Base-by-base conservation (phyloP, 2,113 vertebrate genomes). In the Genyomyrus donnyi region DNA sequence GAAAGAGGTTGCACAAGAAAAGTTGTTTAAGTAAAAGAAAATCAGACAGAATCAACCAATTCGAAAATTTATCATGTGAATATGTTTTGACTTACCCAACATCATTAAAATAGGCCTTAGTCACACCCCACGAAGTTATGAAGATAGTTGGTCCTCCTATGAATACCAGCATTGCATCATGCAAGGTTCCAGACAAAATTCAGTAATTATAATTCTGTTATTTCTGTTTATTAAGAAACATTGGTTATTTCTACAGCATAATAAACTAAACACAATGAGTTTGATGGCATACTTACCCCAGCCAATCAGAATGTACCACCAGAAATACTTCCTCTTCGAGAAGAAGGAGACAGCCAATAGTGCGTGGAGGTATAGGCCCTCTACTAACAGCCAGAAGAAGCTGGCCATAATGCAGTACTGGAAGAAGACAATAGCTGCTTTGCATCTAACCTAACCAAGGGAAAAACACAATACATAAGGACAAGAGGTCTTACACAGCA, bases 371-470 rank as follows among this genome's bases (percentile, higher is more conserved):
- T 99, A 99, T 9, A 99, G 95, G 48, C 97, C 98, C 93, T 99
- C 98, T 85, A 99, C 98, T 2, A 99, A 96, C 89, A 99, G 95
- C 98, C 98, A 99, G 94, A 97, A 97, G 93, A 96, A 98, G 94
- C 98, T 99, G 74, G 97, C 97, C 97, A 98, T 95, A 93, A 98
- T 95, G 89, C 97, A 98, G 39, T 98, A 99, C 91, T 99, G 98
- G 94, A 99, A 98, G 96, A 99, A 98, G 90, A 97, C 95, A 96
- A 99, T 93, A 90, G 96, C 96, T 74, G 96, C 96, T 93, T 97
- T 99, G 90, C 98, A 99, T 89, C 97, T 96, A 92, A 94, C 96
- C 98, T 96, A 39, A 24, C 58, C 24, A 91, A 92, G 88, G 91
- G 19, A 7, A n/a, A 4, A 48, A 85, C n/a, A 85, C 42, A 85